These are phyloP conservation scores for Acronicta leporina DNA, from an alignment of 2,888 invertebrate genomes.

Conservation along the genomic window DNA sequence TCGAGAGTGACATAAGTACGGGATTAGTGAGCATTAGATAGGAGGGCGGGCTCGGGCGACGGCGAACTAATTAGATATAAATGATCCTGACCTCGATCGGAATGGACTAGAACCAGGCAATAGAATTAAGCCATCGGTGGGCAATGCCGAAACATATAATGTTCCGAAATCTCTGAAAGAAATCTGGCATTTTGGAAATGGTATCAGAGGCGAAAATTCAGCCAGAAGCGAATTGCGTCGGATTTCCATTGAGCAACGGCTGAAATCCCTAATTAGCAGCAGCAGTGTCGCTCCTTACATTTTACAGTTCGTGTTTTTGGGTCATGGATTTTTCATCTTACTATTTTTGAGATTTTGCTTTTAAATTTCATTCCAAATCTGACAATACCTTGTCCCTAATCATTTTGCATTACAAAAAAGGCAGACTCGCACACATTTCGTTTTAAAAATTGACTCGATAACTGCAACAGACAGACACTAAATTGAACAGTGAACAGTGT, in stretches of 20 bases:
- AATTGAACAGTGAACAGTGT: background rate
- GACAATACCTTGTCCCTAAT: constrained; percentile 19
- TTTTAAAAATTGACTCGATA: too few relatives aligned
- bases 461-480: too few relatives aligned
- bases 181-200: constrained; percentile 31
- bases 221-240: constrained; percentile 14
- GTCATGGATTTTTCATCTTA: constrained; percentile 24
- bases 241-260: constrained; percentile 23
- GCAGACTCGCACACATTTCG: background rate
- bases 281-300: constrained; percentile 24
- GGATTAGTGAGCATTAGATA: constrained; percentile 14
- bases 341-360: constrained; percentile 25
- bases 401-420: constrained; percentile 16
- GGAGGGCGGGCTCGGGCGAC: constrained; percentile 7
- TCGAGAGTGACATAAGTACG: constrained; percentile 1
- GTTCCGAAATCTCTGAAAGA: constrained; percentile 18
- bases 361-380: constrained; percentile 26
- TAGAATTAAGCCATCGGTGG: constrained; percentile 1
- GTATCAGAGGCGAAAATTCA: constrained; percentile 14
- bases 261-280: constrained; percentile 48
- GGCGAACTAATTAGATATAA: constrained; percentile 32
- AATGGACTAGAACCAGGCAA: constrained; percentile 3
- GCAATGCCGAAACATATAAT: constrained; percentile 6
- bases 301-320: constrained; percentile 34
- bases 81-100: constrained; percentile 9